Evolutionary conservation across 2,113 vertebrate genomes (phyloP).

Genomic region (Spizaetus ornatus): DNA sequence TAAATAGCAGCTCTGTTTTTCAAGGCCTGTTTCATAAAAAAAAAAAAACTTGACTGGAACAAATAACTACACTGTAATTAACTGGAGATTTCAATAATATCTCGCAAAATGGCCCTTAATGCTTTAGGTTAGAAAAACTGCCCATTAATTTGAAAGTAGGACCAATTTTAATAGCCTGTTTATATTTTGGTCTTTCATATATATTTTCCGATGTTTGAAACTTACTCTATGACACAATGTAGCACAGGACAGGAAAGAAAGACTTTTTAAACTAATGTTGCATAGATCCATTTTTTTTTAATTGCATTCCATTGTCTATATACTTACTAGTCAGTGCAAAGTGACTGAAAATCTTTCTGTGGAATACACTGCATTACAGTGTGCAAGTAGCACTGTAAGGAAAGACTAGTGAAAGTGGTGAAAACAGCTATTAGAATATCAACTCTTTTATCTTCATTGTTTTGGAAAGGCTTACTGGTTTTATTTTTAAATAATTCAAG

Average conservation of each 20-base stretch:
- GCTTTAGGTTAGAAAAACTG: constrained; percentile 42
- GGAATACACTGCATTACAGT: neutral
- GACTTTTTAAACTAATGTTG: neutral
- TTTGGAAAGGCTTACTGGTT: neutral
- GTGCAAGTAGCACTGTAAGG: neutral
- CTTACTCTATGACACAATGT: constrained; percentile 24
- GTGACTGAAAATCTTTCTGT: neutral
- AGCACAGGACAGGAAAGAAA: neutral
- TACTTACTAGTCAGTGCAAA: neutral
- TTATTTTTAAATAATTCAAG: neutral
- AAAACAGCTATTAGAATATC: neutral
- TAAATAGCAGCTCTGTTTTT: neutral
- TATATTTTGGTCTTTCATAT: constrained; percentile 60
- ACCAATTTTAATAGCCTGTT: constrained; percentile 60
- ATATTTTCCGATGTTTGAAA: constrained; percentile 42
- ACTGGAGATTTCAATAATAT: neutral
- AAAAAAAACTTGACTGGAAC: neutral
- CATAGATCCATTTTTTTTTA: neutral
- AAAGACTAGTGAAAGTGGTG: neutral
- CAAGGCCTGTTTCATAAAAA: neutral
- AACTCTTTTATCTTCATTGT: neutral
- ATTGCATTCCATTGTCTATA: neutral
- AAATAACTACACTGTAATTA: neutral
- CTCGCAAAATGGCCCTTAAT: constrained; percentile 41
- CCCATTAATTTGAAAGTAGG: constrained; percentile 49